Evolutionary conservation across 2,888 invertebrate genomes (phyloP).

Genomic region (Brassicogethes aeneus): DNA sequence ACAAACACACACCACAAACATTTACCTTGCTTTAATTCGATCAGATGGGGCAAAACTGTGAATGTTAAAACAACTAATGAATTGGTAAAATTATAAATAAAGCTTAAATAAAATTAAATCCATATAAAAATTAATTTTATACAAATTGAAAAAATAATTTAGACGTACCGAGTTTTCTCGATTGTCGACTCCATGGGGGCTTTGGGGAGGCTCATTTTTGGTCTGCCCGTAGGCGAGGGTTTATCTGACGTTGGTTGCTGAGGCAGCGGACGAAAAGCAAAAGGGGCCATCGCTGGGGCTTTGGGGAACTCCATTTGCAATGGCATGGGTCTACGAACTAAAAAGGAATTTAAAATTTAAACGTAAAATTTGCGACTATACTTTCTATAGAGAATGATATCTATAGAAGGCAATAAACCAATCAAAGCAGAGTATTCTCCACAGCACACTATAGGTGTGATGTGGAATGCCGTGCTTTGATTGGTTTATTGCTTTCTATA

Average conservation of each 20-base stretch:
- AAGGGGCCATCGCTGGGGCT: conserved; percentile 20
- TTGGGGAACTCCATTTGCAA: conserved; percentile 28
- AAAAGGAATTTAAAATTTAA: no score
- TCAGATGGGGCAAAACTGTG: conserved; percentile 15
- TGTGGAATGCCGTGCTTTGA: conserved; percentile 9
- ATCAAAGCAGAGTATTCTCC: no score
- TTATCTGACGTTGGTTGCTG: conserved; percentile 19
- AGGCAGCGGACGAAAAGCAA: conserved; percentile 30
- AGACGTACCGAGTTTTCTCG: conserved; percentile 29
- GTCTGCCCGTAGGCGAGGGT: conserved; percentile 26
- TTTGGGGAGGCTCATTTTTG: conserved; percentile 36
- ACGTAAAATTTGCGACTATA: no score
- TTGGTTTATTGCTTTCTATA: no score
- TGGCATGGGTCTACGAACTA: conserved; percentile 12
- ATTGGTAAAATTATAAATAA: neutral
- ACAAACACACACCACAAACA: neutral
- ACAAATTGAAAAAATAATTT: neutral
- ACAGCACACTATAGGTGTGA: no score
- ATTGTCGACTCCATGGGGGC: conserved; percentile 32
- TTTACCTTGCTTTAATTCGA: conserved; percentile 22
- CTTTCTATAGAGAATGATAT: no score
- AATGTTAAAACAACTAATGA: neutral
- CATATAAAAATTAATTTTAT: no score
- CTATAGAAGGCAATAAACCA: no score
- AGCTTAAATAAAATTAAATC: no score